Base-by-base conservation (phyloP, 2,797 vertebrate species). In the Melopsittacus undulatus region DNA sequence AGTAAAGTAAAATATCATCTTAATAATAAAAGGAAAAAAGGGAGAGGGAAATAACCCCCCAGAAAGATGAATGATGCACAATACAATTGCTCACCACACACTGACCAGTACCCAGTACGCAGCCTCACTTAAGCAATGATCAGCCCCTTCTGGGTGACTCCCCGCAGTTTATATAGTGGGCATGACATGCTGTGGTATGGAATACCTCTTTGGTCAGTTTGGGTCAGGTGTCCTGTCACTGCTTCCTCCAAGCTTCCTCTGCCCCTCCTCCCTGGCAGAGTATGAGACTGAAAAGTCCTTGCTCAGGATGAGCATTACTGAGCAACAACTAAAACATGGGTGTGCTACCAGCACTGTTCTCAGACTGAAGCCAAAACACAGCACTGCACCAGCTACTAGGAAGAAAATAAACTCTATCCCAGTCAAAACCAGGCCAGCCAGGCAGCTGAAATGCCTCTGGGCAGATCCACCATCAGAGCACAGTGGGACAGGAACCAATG, bases 91-190 rank as follows among this genome's bases (percentile, higher is more conserved):
- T 24, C n/a, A 7, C 13, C n/a, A 57, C 22, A 13, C n/a, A 16
- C 21, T n/a, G 17, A 24, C 61, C 24, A 34, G 75, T 34, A 17
- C 8, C 20, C 89, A 49, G 42, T 32, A 26, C 7, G 21, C 89
- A 75, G 43, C 24, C 14, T 0, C 0, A n/a, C 43, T 4, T 7
- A 4, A 76, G 24, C 21, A 57, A 38, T 0, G 0, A 51, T 12
- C 0, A 0, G 32, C 5, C 20, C 13, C 11, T 63, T 63, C 20
- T 13, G 13, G n/a, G 5, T 7, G 81, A 5, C 17, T 57, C 20
- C 17, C 9, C 24, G 3, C 49, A 45, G n/a, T 51, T 75, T 27
- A 10, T 51, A 14, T 5, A 13, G 5, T 6, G 43, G 48, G 1
- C 9, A 57, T 16, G 11, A 34, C 6, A 6, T 29, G 20, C 45